Evolutionary conservation across 2,797 vertebrate species (phyloP).

Genomic region (Pygocentrus nattereri): DNA sequence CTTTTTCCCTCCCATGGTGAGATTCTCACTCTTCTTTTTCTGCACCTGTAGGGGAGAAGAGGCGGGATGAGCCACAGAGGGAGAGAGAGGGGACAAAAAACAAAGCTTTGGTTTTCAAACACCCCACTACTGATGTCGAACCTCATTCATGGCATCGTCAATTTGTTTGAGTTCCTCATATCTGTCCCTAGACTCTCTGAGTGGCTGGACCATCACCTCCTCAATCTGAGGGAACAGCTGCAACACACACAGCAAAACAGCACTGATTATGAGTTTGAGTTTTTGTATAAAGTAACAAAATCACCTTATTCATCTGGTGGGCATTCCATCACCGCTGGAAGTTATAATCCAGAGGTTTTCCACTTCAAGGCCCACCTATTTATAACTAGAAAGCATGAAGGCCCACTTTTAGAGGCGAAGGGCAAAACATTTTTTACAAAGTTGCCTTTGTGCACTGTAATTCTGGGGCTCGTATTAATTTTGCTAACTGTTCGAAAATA

Average conservation of each 20-base stretch:
- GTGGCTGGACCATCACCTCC: conserved; percentile 89
- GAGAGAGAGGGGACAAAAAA: background rate
- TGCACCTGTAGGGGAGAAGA: conserved; percentile 71
- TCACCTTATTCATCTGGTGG: too few species aligned
- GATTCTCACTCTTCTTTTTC: conserved; percentile 82
- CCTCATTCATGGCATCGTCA: conserved; percentile 89
- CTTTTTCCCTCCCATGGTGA: conserved; percentile 71
- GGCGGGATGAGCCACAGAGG: background rate
- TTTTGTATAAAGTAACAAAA: too few species aligned
- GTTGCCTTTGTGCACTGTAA: too few species aligned
- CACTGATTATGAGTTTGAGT: background rate
- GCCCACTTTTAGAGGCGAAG: too few species aligned
- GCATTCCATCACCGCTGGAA: too few species aligned
- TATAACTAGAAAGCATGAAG: too few species aligned
- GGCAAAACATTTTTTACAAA: too few species aligned
- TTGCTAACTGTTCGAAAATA: too few species aligned
- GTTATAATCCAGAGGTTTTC: too few species aligned
- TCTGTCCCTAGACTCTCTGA: conserved; percentile 88
- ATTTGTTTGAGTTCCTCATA: conserved; percentile 91
- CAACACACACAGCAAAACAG: background rate
- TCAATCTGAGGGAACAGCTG: conserved; percentile 92
- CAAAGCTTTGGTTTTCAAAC: background rate
- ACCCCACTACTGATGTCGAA: conserved; percentile 55
- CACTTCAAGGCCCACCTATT: too few species aligned
- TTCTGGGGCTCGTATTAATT: too few species aligned